Percentiles rank a stretch among this genome's conserved stretches.
Evolutionary conservation across 2,797 vertebrate genomes (phyloP).

Genomic region (Parambassis ranga): DNA sequence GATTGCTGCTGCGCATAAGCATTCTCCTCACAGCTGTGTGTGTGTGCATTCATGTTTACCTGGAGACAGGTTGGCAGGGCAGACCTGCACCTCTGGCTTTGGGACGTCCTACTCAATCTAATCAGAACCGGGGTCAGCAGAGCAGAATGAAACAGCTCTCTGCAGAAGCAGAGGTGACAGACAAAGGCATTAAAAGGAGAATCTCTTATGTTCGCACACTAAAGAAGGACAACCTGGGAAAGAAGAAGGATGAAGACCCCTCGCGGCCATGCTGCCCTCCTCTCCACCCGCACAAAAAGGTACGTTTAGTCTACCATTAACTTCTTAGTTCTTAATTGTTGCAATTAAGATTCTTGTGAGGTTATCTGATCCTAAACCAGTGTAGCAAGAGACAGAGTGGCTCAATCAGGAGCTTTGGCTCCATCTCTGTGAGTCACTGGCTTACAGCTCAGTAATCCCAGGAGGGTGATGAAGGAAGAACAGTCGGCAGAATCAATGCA

Average conservation of each 20-base stretch:
- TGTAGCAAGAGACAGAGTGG: slow-evolving; percentile 8
- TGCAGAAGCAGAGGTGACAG: background rate
- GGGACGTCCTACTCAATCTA: slow-evolving; percentile 23
- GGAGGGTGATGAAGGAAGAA: slow-evolving; percentile 42
- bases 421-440: slow-evolving; percentile 31
- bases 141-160: slow-evolving; percentile 12
- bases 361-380: slow-evolving; percentile 36
- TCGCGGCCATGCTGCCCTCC: slow-evolving; percentile 44
- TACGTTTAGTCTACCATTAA: slow-evolving; percentile 34
- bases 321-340: slow-evolving; percentile 8
- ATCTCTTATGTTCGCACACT: slow-evolving; percentile 70
- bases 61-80: slow-evolving; percentile 56
- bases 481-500: slow-evolving; percentile 38
- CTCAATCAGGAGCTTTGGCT: slow-evolving; percentile 32
- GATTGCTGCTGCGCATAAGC: slow-evolving; percentile 74
- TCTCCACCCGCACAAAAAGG: slow-evolving; percentile 66
- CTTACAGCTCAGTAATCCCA: slow-evolving; percentile 50
- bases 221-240: slow-evolving; percentile 30
- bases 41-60: slow-evolving; percentile 81
- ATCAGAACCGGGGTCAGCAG: slow-evolving; percentile 20
- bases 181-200: slow-evolving; percentile 63
- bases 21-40: slow-evolving; percentile 79
- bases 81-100: slow-evolving; percentile 7
- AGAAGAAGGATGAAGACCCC: slow-evolving; percentile 2
- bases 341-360: slow-evolving; percentile 24